Evolutionary conservation across 2,113 vertebrate species (phyloP), one percentile per base, ranked within the genome.

Genomic region (Pluvialis apricaria): DNA sequence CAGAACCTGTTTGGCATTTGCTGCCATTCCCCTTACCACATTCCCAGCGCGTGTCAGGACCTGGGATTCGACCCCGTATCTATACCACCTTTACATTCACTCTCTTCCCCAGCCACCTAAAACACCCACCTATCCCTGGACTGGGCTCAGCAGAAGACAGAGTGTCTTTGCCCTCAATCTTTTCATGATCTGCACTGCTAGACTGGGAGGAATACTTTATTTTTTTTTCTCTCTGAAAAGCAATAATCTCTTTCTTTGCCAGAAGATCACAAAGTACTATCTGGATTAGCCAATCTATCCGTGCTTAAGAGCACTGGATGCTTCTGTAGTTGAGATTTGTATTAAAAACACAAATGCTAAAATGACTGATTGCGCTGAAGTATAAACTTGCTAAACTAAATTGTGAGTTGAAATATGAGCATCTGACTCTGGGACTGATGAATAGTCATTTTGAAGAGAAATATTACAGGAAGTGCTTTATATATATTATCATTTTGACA

Each of bases 401-500:
- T 91, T 92, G 94, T 92, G 84, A 96, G 82, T 86, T 96, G 94
- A 97, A 97, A 95, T 97, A 97, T n/a, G 92, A 95, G 87, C 60
- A 80, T 87, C 89, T 92, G 94, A 95, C 94, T 92, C 58, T 2
- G 71, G 45, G 84, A 88, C 86, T 95, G 91, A 97, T 92, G 91
- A 97, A 97, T 80, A 95, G 95, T 91, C 75, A 95, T 96, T 95
- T n/a, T 95, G 84, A 97, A 91, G 82, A 95, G 77, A 97, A 96
- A 96, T 96, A 96, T 94, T 96, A 96, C 91, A 91, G 95, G 95
- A 97, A 97, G 93, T 93, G 87, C 91, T 96, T 96, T 96, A 96
- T 94, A 96, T 94, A 97, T 95, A 97, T 96, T 96, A 95, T 95
- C 62, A 95, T 95, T 96, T 91, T 96, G 96, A 97, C 94, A 97